A percentile compares a stretch with the other conserved stretches of the same genome.
These are phyloP conservation scores for Strigamia maritima DNA, from an alignment of 2,888 invertebrate genomes.

Conservation along the genomic window DNA sequence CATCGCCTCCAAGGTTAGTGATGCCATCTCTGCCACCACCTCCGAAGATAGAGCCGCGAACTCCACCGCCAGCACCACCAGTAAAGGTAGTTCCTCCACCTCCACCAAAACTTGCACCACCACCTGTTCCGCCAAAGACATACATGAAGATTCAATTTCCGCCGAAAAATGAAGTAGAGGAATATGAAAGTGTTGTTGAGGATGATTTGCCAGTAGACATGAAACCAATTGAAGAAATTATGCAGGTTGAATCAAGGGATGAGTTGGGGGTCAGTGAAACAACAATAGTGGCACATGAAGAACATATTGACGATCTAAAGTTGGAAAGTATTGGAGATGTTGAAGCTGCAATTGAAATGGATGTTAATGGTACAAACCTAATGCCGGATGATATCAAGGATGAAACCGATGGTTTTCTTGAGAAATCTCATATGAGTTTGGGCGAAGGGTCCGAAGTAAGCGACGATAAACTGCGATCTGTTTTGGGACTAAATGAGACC, in stretches of 20 bases:
- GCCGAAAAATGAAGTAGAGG: neutral
- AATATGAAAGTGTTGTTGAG: neutral
- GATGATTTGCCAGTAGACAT: neutral
- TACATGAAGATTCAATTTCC: constrained; percentile 34
- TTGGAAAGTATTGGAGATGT: neutral
- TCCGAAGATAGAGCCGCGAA: too few relatives aligned
- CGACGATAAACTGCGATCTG: neutral
- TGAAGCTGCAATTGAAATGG: neutral
- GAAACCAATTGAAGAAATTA: neutral
- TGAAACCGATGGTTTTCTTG: neutral
- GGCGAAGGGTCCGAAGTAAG: constrained; percentile 6
- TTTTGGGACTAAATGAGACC: neutral
- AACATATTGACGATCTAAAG: too few relatives aligned
- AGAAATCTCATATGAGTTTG: neutral
- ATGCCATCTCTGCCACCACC: constrained; percentile 29
- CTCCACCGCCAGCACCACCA: neutral
- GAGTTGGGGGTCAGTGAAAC: neutral
- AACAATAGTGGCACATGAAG: neutral
- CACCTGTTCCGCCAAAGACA: constrained; percentile 37
- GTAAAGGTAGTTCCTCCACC: neutral
- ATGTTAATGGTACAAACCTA: too few relatives aligned
- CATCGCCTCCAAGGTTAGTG: too few relatives aligned
- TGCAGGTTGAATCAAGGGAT: neutral
- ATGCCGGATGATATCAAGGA: neutral
- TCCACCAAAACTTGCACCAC: constrained; percentile 18